Conservation (phyloP, 2,888 invertebrate genomes). For the Dynastes hyllus region DNA sequence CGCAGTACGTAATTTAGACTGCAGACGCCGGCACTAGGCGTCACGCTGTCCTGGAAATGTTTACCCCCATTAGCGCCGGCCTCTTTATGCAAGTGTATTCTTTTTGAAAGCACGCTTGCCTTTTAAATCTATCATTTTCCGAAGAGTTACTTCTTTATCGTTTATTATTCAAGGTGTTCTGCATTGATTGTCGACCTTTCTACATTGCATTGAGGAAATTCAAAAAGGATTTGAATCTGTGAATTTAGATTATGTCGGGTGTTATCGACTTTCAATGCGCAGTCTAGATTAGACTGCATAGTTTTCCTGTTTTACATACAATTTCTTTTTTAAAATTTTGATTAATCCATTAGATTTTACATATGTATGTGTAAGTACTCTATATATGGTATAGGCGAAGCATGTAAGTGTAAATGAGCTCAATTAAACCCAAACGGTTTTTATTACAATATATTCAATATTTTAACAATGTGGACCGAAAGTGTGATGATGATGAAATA, state of each 20-base stretch:
- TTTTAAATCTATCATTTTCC: constrained; percentile 33
- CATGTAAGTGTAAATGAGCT: too few relatives aligned
- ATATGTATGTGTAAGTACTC: too few relatives aligned
- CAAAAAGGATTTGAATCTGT: too few relatives aligned
- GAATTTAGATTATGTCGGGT: too few relatives aligned
- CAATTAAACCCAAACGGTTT: too few relatives aligned
- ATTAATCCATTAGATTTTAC: too few relatives aligned
- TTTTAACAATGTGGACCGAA: too few relatives aligned
- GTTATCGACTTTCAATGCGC: not conserved
- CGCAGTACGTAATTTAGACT: constrained; percentile 15
- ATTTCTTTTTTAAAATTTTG: too few relatives aligned
- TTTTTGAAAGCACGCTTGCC: constrained; percentile 17
- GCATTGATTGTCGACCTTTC: not conserved
- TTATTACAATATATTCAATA: too few relatives aligned
- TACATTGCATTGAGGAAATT: not conserved
- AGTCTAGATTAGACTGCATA: too few relatives aligned
- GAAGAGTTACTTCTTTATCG: not conserved
- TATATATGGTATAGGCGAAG: too few relatives aligned
- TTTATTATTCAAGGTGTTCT: not conserved
- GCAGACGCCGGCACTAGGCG: constrained; percentile 13
- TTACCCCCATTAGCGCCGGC: constrained; percentile 26
- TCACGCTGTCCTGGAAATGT: constrained; percentile 31
- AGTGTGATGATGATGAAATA: too few relatives aligned
- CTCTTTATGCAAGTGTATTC: constrained; percentile 8
- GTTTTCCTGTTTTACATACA: not conserved